Conservation (phyloP, 2,113 vertebrate genomes). For the Cyprinodon tularosa region DNA sequence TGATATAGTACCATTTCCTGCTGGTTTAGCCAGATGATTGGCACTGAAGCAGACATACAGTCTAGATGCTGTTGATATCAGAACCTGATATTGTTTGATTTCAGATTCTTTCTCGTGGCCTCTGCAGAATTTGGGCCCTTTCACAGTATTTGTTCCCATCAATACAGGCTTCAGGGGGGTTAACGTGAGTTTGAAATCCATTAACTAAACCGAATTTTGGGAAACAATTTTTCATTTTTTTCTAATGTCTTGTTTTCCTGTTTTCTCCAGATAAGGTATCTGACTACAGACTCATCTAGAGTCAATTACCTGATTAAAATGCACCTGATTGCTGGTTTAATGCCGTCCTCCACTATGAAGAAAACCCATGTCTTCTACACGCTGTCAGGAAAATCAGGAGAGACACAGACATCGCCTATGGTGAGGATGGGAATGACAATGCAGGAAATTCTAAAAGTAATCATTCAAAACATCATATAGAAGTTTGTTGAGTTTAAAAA, state of each 20-base stretch:
- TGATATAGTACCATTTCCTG: too few relatives aligned
- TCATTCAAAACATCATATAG: too few relatives aligned
- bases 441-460: too few relatives aligned
- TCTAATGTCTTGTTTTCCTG: neutral
- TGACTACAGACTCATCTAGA: constrained; percentile 75
- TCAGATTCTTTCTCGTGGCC: constrained; percentile 86
- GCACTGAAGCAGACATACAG: neutral
- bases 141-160: constrained; percentile 88
- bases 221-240: neutral
- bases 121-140: constrained; percentile 86
- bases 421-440: too few relatives aligned
- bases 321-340: constrained; percentile 86
- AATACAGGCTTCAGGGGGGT: constrained; percentile 83
- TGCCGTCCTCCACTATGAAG: constrained; percentile 80
- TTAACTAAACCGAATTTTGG: neutral
- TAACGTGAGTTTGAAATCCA: constrained; percentile 52
- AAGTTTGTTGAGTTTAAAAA: too few relatives aligned
- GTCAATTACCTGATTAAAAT: constrained; percentile 86
- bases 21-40: neutral
- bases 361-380: constrained; percentile 82
- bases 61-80: neutral
- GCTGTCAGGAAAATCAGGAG: constrained; percentile 85
- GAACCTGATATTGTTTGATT: neutral
- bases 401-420: constrained; percentile 74
- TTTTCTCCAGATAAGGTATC: constrained; percentile 74